phyloP scores from a whole-genome alignment of 1,140 invertebrate species.

The Micrasema longulum region DNA sequence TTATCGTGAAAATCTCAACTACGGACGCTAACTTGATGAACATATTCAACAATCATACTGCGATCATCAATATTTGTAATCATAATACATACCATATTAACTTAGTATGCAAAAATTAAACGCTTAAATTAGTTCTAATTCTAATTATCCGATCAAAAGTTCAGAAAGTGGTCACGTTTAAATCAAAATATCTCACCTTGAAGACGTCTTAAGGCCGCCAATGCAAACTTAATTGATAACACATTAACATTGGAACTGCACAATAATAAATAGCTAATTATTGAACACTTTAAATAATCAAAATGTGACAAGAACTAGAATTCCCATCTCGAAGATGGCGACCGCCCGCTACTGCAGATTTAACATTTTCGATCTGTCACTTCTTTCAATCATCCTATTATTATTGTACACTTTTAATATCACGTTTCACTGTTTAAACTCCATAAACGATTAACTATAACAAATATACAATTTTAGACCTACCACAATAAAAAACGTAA shows the following conservation, averaged over 20 bases:
- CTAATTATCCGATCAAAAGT: conserved; percentile 19
- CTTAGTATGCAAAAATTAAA: conserved; percentile 23
- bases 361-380: conserved; percentile 51
- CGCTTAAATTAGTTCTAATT: conserved; percentile 19
- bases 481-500: conserved; percentile 46
- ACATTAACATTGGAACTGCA: conserved; percentile 36
- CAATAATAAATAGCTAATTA: conserved; percentile 37
- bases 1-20: conserved; percentile 6
- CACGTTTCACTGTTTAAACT: conserved; percentile 37
- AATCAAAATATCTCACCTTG: conserved; percentile 40
- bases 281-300: conserved; percentile 41
- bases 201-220: conserved; percentile 45
- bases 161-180: conserved; percentile 39
- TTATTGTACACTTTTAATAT: conserved; percentile 28
- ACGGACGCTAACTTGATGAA: not conserved
- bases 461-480: conserved; percentile 39
- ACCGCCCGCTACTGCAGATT: conserved; percentile 50
- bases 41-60: not conserved
- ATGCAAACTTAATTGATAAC: conserved; percentile 33
- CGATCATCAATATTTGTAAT: conserved; percentile 2
- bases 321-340: conserved; percentile 48
- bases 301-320: conserved; percentile 47
- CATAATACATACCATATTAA: conserved; percentile 5
- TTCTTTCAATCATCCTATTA: conserved; percentile 44
- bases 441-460: conserved; percentile 25